Conservation (phyloP, 1,140 invertebrate species). For the Eumaeus atala region DNA sequence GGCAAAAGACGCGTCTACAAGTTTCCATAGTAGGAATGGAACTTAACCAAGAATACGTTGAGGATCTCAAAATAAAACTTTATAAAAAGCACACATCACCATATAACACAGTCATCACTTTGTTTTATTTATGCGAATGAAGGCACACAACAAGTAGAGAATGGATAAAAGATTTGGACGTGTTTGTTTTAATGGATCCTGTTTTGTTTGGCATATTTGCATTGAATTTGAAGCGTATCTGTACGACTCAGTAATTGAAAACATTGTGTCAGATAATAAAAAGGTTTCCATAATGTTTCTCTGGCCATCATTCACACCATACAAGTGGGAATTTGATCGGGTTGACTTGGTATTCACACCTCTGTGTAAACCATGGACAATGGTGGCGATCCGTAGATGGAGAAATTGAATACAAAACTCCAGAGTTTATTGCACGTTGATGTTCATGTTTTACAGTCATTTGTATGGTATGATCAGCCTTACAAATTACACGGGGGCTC, state of each 20-base stretch:
- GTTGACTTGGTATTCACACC: slow-evolving; percentile 34
- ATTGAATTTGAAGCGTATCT: slow-evolving; percentile 31
- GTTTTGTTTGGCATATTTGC: slow-evolving; percentile 23
- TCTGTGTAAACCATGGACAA: slow-evolving; percentile 39
- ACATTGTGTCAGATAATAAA: slow-evolving; percentile 27
- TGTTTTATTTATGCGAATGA: slow-evolving; percentile 11
- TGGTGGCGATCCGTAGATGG: slow-evolving; percentile 36
- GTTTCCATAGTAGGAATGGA: slow-evolving; percentile 51
- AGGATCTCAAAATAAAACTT: slow-evolving; percentile 37
- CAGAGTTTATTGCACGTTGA: slow-evolving; percentile 34
- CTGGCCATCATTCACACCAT: slow-evolving; percentile 27
- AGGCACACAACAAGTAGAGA: slow-evolving; percentile 10
- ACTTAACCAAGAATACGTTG: slow-evolving; percentile 33
- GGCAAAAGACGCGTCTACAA: slow-evolving; percentile 37
- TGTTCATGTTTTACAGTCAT: slow-evolving; percentile 26
- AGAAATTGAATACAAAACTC: slow-evolving; percentile 31
- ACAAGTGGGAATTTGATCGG: slow-evolving; percentile 36
- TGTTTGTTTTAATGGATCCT: slow-evolving; percentile 9
- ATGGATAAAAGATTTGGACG: slow-evolving; percentile 12
- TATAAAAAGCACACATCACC: slow-evolving; percentile 32
- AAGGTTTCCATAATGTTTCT: slow-evolving; percentile 15
- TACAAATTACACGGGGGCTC: slow-evolving; percentile 22
- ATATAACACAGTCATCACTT: slow-evolving; percentile 27
- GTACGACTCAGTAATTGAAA: slow-evolving; percentile 27
- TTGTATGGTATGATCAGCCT: slow-evolving; percentile 20